Conservation (phyloP, 2,113 vertebrate species). For the Nanorana parkeri region DNA sequence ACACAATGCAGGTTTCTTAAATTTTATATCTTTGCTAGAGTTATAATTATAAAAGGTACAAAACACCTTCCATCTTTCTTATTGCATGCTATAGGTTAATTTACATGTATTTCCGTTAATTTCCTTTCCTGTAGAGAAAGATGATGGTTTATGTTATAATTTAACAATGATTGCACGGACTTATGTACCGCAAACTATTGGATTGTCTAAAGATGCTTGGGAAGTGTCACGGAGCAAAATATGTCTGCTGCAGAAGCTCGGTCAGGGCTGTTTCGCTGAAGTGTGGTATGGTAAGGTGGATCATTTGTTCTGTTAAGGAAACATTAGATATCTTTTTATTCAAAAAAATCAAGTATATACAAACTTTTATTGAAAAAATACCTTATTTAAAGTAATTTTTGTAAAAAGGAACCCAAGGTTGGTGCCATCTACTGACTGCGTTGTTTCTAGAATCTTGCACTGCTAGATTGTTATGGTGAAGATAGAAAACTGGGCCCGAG, state of each 20-base stretch:
- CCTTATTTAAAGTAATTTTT: no score
- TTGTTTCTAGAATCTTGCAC: no score
- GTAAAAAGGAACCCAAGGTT: no score
- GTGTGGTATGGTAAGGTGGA: constrained; percentile 97
- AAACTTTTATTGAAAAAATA: no score
- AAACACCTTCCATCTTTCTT: constrained; percentile 80
- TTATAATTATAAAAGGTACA: constrained; percentile 23
- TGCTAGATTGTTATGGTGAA: no score
- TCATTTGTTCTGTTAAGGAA: constrained; percentile 56
- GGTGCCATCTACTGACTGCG: no score
- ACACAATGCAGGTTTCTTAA: not conserved
- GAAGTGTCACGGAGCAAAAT: constrained; percentile 89
- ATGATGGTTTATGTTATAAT: constrained; percentile 98
- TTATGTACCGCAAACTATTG: constrained; percentile 93
- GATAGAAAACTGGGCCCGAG: no score
- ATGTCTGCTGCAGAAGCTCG: constrained; percentile 91
- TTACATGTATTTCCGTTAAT: constrained; percentile 87
- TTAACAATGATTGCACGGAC: constrained; percentile 93
- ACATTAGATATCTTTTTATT: not conserved
- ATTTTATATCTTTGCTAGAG: not conserved
- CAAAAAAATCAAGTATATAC: not conserved
- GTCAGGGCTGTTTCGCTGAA: constrained; percentile 98
- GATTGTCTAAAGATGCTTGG: constrained; percentile 98
- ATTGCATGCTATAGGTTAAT: constrained; percentile 83
- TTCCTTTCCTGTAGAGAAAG: constrained; percentile 89